Evolutionary conservation across 2,888 invertebrate genomes (phyloP).

Genomic region (Ganaspis brasiliensis): DNA sequence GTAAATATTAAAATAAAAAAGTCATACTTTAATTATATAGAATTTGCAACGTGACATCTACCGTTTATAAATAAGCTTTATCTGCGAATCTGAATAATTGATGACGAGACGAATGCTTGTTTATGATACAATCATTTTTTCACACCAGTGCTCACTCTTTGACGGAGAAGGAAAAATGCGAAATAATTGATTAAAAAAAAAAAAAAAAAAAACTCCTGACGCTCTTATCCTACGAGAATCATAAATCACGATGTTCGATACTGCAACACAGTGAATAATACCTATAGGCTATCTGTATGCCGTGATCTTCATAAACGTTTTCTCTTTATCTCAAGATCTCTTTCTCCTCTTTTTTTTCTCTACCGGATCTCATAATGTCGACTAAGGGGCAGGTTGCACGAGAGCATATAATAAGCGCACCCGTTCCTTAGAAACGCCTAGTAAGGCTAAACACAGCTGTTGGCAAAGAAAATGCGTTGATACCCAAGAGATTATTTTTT

Average conservation of each 20-base stretch:
- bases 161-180: background rate
- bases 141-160: background rate
- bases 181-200: conserved; percentile 35
- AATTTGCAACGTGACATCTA: background rate
- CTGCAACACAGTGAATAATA: conserved; percentile 38
- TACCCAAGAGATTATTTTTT: conserved; percentile 27
- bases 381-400: conserved; percentile 43
- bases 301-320: conserved; percentile 42
- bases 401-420: conserved; percentile 43
- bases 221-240: conserved; percentile 38
- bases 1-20: too few species aligned
- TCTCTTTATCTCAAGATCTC: conserved; percentile 39
- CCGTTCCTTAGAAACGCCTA: conserved; percentile 38
- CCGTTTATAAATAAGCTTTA: background rate
- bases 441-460: conserved; percentile 36
- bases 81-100: background rate
- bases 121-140: conserved; percentile 25
- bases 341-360: conserved; percentile 15
- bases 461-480: conserved; percentile 42
- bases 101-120: background rate
- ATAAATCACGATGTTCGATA: conserved; percentile 42
- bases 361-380: conserved; percentile 39
- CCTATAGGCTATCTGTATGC: conserved; percentile 28
- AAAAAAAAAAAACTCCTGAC: conserved; percentile 4
- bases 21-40: too few species aligned